phyloP scores from a whole-genome alignment of 2,797 vertebrate species.

The Microctenopoma stevenorrisi region DNA sequence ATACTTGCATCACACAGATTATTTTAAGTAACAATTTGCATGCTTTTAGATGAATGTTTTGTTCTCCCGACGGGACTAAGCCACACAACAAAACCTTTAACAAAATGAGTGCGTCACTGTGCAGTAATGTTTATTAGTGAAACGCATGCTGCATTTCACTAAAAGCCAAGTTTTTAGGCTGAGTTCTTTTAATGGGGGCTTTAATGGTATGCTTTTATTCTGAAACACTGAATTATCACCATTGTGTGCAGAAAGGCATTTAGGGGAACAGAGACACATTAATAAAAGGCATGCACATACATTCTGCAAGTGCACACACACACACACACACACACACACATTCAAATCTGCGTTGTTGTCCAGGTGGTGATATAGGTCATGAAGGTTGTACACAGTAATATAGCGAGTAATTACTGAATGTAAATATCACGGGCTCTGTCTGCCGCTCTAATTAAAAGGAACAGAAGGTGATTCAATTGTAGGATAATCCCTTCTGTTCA shows the following conservation, averaged over 20 bases:
- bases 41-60: constrained; percentile 18
- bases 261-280: constrained; percentile 5
- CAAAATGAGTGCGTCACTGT: constrained; percentile 7
- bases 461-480: constrained; percentile 50
- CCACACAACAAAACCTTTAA: constrained; percentile 11
- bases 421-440: constrained; percentile 74
- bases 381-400: constrained; percentile 65
- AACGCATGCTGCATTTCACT: constrained; percentile 14
- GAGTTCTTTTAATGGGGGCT: constrained; percentile 4
- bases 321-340: neutral
- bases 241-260: constrained; percentile 12
- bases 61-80: neutral
- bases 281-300: constrained; percentile 34
- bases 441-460: constrained; percentile 70
- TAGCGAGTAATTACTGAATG: constrained; percentile 73
- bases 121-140: neutral
- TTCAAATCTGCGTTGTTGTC: neutral
- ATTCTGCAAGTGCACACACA: neutral
- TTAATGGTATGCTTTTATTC: constrained; percentile 8
- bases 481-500: constrained; percentile 38
- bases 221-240: neutral
- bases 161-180: constrained; percentile 18
- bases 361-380: constrained; percentile 46
- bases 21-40: constrained; percentile 45
- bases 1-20: constrained; percentile 9